phyloP scores from a whole-genome alignment of 2,113 vertebrate genomes.

The Barnardius zonarius region DNA sequence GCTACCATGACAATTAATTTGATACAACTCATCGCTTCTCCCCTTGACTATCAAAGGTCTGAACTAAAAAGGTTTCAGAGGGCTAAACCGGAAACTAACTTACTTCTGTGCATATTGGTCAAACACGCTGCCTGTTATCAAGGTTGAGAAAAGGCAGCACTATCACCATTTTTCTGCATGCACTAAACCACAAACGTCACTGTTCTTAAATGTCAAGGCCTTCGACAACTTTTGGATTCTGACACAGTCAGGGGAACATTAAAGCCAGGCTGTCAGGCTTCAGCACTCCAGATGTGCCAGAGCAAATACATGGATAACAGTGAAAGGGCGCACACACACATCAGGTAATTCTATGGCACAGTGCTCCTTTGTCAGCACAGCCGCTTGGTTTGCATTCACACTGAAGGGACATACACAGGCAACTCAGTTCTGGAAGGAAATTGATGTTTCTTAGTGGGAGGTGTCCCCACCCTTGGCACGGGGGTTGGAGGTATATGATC shows the following conservation, averaged over 20 bases:
- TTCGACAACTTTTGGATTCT: neutral
- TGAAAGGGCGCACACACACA: neutral
- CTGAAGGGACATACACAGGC: neutral
- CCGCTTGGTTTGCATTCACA: fast-evolving
- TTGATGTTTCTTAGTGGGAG: neutral
- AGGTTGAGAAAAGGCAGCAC: fast-evolving
- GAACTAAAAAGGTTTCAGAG: neutral
- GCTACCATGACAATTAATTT: neutral
- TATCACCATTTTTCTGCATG: neutral
- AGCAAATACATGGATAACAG: neutral
- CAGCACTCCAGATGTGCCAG: neutral
- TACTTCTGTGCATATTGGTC: neutral
- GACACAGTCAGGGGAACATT: neutral
- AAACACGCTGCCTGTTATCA: fast-evolving
- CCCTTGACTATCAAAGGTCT: neutral
- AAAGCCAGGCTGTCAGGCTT: neutral
- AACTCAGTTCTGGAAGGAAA: neutral
- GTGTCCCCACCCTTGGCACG: too few relatives aligned
- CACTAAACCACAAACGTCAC: neutral
- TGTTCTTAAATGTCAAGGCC: neutral
- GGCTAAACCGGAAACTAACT: neutral
- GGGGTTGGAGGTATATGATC: too few relatives aligned
- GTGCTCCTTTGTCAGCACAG: neutral
- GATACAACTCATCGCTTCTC: neutral
- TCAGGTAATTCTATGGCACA: neutral